Conservation (phyloP, 2,888 invertebrate species). For the Acleris cristana region DNA sequence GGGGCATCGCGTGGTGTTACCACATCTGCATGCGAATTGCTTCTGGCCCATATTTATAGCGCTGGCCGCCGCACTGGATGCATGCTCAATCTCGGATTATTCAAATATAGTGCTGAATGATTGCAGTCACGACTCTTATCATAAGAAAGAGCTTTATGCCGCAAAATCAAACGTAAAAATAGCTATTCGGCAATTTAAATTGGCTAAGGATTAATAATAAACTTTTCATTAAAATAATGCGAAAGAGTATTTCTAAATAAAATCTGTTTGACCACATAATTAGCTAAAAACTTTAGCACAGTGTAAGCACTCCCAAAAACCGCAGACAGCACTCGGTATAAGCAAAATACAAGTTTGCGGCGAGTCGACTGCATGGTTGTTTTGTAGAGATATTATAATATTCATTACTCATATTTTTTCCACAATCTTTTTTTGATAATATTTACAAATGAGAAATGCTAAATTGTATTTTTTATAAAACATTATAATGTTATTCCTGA, state of each 20-base stretch:
- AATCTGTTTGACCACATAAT: background rate
- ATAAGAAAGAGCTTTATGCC: background rate
- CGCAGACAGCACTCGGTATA: background rate
- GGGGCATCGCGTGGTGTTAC: conserved; percentile 50
- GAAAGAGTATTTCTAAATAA: background rate
- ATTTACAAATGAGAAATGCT: too few relatives aligned
- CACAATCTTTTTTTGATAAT: too few relatives aligned
- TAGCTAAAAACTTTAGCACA: background rate
- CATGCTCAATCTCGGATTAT: conserved; percentile 50
- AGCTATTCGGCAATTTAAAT: background rate
- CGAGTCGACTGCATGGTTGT: background rate
- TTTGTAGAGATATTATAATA: too few relatives aligned
- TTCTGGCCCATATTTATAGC: conserved; percentile 51
- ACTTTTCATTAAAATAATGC: too few relatives aligned
- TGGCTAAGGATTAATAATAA: too few relatives aligned
- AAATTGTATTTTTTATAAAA: too few relatives aligned
- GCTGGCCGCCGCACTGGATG: conserved; percentile 47
- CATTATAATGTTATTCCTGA: too few relatives aligned
- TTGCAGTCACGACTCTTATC: conserved; percentile 37
- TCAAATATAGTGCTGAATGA: conserved; percentile 51
- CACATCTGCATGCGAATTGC: conserved; percentile 70
- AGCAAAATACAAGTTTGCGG: background rate
- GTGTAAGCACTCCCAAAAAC: background rate
- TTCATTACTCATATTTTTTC: too few relatives aligned
- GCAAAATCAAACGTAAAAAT: background rate